Evolutionary conservation across 2,113 vertebrate genomes (phyloP), one percentile per base, ranked within the genome.

Genomic region (Oenanthe oenanthe): DNA sequence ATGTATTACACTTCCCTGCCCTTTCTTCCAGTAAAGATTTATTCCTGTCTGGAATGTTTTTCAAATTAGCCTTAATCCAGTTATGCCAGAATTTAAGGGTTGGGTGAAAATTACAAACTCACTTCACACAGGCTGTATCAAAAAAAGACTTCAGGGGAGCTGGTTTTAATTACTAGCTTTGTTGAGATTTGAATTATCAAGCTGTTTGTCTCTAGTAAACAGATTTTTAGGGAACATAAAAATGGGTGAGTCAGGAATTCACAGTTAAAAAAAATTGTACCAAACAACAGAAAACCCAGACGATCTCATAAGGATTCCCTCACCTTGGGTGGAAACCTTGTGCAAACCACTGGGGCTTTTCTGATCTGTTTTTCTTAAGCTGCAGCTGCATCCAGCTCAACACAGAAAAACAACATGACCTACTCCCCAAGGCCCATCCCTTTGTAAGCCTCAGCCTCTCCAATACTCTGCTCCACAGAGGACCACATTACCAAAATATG

Each of bases 321-420:
- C 78, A 96, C 74, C 73, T 96, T 85, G 82, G 63, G 75, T 94
- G 47, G 94, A 96, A 93, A n/a, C 48, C 75, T 88, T 94, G 51
- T 81, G 43, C 61, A 96, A 96, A 80, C 63, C 75, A 31, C 50
- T 75, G 56, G 72, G 60, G 24, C 50, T 88, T 88, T 90, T 88
- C 77, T 88, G 81, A 34, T 72, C 22, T 94, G 51, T 92, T 93
- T 94, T 92, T 76, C 71, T 94, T 73, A 80, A 68, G n/a, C 43
- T 94, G 78, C 95, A 97, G 92, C 92, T 95, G 93, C 88, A 71
- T 92, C 8, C n/a, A 93, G 43, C n/a, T 77, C 63, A 56, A 31
- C 12, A n/a, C 16, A 76, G 82, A 60, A 83, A 93, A 93, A 85
- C 48, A 89, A n/a, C 74, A 47, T 31, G 50, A 93, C 26, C 32